These are phyloP conservation scores for Phalacrocorax pelagicus DNA, from an alignment of 2,113 vertebrate species.

Conservation along the genomic window DNA sequence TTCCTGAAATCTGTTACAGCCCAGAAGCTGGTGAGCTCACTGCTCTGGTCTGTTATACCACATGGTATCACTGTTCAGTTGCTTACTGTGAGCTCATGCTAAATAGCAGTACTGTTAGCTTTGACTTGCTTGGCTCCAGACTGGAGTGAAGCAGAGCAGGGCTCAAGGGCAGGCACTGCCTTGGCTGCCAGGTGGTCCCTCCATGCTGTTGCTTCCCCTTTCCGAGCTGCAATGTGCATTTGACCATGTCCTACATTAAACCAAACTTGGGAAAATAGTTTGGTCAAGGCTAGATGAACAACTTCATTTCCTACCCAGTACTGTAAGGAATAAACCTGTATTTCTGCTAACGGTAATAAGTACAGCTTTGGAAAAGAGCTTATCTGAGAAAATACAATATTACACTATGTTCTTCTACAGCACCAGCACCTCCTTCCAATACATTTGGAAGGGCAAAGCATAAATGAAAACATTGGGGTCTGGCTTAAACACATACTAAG, in stretches of 20 bases:
- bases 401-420: not conserved
- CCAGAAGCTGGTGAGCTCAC: not conserved
- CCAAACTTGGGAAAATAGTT: not conserved
- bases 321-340: not conserved
- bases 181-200: not conserved
- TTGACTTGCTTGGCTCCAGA: not conserved
- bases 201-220: rapidly evolving
- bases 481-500: not conserved
- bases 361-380: not conserved
- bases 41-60: not conserved
- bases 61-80: rapidly evolving
- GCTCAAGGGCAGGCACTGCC: rapidly evolving
- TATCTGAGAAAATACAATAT: not conserved
- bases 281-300: not conserved
- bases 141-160: rapidly evolving
- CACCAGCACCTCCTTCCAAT: not conserved
- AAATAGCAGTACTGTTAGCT: not conserved
- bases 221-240: not conserved
- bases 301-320: not conserved
- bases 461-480: not conserved
- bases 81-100: not conserved
- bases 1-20: not conserved
- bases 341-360: not conserved
- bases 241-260: not conserved
- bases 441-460: not conserved